Evolutionary conservation across 2,888 invertebrate species (phyloP).

Genomic region (Drosophila cyrtoloma): DNA sequence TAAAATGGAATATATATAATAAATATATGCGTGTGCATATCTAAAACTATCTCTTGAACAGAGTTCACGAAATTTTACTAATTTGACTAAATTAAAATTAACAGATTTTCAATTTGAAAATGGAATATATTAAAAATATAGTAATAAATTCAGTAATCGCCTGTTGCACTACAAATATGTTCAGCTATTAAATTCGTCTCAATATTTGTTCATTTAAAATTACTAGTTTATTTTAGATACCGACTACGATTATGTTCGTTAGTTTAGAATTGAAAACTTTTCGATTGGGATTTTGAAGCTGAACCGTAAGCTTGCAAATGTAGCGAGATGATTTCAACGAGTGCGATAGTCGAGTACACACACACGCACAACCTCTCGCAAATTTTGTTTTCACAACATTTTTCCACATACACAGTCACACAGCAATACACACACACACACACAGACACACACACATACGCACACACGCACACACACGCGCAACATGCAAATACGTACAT

Average conservation of each 20-base stretch:
- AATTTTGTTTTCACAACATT: constrained; percentile 50
- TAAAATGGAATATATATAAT: not conserved
- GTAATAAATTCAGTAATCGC: not conserved
- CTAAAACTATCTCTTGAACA: not conserved
- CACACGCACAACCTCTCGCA: constrained; percentile 1
- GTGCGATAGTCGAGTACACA: constrained; percentile 11
- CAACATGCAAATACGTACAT: not conserved
- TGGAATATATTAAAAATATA: not conserved
- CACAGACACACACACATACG: not conserved
- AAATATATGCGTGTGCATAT: not conserved
- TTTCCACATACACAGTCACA: constrained; percentile 27
- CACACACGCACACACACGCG: constrained; percentile 3
- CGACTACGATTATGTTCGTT: not conserved
- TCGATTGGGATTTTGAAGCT: constrained; percentile 4
- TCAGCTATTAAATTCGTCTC: not conserved
- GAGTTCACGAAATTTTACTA: not conserved
- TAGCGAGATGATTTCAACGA: constrained; percentile 31
- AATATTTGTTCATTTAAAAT: not conserved
- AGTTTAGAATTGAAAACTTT: not conserved
- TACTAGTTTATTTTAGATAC: not conserved
- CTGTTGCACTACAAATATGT: not conserved
- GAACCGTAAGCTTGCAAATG: constrained; percentile 8
- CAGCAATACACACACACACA: constrained; percentile 3
- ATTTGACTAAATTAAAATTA: not conserved
- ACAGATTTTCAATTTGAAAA: not conserved